phyloP scores from a whole-genome alignment of 2,888 invertebrate species.

The Aromia moschata region DNA sequence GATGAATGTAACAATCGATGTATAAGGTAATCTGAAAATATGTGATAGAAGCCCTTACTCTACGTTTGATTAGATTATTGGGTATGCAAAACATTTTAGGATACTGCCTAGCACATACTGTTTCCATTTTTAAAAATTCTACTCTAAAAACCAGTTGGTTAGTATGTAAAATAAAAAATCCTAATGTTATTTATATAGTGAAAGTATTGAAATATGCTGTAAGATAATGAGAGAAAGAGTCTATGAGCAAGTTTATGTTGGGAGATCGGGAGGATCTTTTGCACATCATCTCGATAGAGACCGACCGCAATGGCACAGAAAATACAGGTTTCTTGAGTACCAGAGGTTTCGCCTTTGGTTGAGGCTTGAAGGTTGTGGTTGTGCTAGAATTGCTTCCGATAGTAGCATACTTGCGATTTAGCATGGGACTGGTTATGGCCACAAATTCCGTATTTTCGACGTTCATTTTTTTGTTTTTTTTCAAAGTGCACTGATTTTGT shows the following conservation, averaged over 20 bases:
- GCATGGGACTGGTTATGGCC: conserved; percentile 56
- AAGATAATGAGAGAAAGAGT: conserved; percentile 6
- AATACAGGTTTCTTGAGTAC: conserved; percentile 76
- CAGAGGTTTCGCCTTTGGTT: conserved; percentile 82
- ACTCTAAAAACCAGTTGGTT: conserved; percentile 10
- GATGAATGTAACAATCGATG: too few species aligned
- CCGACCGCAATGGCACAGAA: conserved; percentile 63
- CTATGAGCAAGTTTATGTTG: conserved; percentile 43
- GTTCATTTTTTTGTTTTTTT: conserved; percentile 70
- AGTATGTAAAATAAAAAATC: conserved; percentile 12
- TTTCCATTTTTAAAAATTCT: conserved; percentile 7
- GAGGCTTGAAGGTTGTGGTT: conserved; percentile 71
- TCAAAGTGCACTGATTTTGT: conserved; percentile 80
- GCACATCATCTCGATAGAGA: conserved; percentile 51
- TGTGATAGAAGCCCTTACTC: too few species aligned
- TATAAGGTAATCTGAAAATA: too few species aligned
- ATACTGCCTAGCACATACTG: conserved; percentile 3
- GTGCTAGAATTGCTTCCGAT: conserved; percentile 50
- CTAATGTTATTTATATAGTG: conserved; percentile 8
- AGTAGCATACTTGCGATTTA: conserved; percentile 56
- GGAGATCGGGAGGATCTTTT: conserved; percentile 52
- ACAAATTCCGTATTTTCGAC: conserved; percentile 54
- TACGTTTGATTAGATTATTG: too few species aligned
- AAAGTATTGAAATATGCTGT: conserved; percentile 8
- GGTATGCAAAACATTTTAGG: not conserved